Evolutionary conservation across 1,140 invertebrate species (phyloP), one percentile per base, ranked within the genome.

Genomic region (Bemisia tabaci): DNA sequence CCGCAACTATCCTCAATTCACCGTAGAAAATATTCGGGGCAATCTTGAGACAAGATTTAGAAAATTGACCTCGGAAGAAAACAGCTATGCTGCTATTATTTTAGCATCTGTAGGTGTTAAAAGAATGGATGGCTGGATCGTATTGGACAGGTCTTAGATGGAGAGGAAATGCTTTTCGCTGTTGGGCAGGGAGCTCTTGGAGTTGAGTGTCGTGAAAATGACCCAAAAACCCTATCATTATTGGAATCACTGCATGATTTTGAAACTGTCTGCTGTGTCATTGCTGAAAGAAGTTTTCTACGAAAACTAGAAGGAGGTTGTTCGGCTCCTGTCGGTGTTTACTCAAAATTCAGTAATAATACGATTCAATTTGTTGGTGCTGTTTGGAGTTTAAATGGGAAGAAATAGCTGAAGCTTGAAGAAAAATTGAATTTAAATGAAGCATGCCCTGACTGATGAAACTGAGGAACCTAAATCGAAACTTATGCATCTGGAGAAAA

Each of bases 151-250:
- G 74, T 87, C 48, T 73, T 92, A 26, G 82, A 85, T n/a, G 79
- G 82, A 62, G 81, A 89, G 5, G 86, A 91, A 64, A 84, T 93
- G 75, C 83, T 96, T 74, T 94, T 97, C 81, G 95, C 95, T 11
- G 91, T 98, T 0, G 93, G 95, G 0, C 96, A 98, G 80, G 96
- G 95, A 25, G 95, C 95, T 9, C 79, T 98, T 67, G 95, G 91
- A 0, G 86, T 98, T 21, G 95, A 98, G 78, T 97, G 94, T 78
- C 78, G 91, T 21, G 80, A 84, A 62, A 82, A 86, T 65, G 91
- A 95, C 74, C 72, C 76, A 22, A 78, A 80, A 39, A 85, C 87
- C 48, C 75, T 94, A 9, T 70, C 80, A 22, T 78, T 95, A 73
- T 76, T 96, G 21, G 79, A 85, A 39, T 79, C 83, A 2, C 79